These are phyloP conservation scores for Gorsachius magnificus DNA, from an alignment of 2,797 vertebrate genomes.

Conservation along the genomic window DNA sequence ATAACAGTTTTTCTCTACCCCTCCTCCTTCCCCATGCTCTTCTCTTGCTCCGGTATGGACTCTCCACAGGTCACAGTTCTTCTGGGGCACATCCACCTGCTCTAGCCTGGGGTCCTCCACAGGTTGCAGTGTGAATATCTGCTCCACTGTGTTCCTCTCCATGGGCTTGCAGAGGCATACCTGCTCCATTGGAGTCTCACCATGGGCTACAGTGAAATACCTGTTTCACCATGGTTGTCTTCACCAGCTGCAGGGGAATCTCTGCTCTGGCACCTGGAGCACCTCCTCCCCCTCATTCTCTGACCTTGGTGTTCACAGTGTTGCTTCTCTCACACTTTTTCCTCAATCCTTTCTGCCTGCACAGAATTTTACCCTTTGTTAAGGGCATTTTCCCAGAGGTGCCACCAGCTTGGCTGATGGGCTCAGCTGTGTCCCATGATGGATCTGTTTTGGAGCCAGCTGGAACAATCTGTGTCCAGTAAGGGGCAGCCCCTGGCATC, in stretches of 20 bases:
- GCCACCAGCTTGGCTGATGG: neutral
- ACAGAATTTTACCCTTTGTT: neutral
- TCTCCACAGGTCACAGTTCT: neutral
- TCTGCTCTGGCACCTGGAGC: neutral
- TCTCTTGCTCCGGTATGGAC: accelerated
- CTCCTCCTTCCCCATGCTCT: neutral
- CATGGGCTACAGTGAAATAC: neutral
- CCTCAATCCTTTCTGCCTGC: neutral
- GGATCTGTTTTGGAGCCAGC: neutral
- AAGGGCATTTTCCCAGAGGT: neutral
- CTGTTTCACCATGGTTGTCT: neutral
- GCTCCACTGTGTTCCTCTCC: neutral
- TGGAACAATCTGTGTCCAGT: neutral
- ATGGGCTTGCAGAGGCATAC: neutral
- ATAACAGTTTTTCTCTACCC: neutral
- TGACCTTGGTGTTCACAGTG: accelerated
- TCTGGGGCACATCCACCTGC: neutral
- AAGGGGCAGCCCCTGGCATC: neutral
- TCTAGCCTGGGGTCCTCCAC: neutral
- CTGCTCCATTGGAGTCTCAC: neutral
- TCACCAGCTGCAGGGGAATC: neutral
- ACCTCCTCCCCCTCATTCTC: neutral
- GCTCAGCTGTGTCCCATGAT: neutral
- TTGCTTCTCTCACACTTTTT: neutral
- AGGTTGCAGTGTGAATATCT: neutral